These are phyloP conservation scores for Nothoprocta pentlandii DNA, from an alignment of 2,113 vertebrate species.

Conservation along the genomic window DNA sequence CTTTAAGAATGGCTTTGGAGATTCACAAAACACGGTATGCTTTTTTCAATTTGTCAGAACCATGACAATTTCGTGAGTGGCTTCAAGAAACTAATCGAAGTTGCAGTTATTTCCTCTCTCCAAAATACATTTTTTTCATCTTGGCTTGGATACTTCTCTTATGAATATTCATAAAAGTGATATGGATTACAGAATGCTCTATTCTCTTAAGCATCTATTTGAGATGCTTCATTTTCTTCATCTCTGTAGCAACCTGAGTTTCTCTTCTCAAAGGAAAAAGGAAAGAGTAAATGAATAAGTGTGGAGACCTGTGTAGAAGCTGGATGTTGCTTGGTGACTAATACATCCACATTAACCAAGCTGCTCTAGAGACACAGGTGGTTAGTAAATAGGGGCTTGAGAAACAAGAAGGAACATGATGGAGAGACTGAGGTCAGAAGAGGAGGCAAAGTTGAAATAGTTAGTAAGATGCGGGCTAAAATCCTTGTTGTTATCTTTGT, in stretches of 20 bases:
- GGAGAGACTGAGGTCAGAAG: neutral
- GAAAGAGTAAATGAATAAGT: neutral
- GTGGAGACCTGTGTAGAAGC: neutral
- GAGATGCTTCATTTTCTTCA: neutral
- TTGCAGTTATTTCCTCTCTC: neutral
- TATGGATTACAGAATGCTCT: neutral
- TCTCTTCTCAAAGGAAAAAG: neutral
- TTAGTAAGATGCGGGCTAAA: neutral
- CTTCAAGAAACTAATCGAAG: neutral
- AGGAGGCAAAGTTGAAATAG: neutral
- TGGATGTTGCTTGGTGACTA: neutral
- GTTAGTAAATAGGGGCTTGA: neutral
- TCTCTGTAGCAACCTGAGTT: neutral
- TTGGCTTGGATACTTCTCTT: neutral
- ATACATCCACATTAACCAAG: neutral
- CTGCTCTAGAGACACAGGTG: neutral
- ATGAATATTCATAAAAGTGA: neutral
- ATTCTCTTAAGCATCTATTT: neutral
- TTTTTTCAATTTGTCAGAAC: neutral
- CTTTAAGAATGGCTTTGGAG: neutral
- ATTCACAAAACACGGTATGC: neutral
- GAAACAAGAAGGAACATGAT: neutral
- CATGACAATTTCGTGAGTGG: neutral
- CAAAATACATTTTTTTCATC: neutral
- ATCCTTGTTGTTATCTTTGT: neutral